Percentiles rank a stretch among this genome's conserved stretches.
Conservation (phyloP, 2,888 invertebrate genomes). For the Panopea generosa region DNA sequence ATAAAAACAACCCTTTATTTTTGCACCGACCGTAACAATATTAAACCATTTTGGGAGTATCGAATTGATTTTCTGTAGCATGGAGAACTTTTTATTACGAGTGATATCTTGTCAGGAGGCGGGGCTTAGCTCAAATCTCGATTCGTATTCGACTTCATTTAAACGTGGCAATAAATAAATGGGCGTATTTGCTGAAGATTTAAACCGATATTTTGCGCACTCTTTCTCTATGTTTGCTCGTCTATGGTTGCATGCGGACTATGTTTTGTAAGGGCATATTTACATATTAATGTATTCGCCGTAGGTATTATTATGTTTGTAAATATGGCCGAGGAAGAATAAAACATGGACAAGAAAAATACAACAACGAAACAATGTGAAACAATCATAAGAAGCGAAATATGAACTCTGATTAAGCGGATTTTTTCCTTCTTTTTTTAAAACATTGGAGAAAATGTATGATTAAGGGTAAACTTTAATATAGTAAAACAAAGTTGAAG, state of each 20-base stretch:
- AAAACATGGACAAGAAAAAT: no score
- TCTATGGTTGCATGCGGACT: background rate
- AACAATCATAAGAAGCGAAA: no score
- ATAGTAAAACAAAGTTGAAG: no score
- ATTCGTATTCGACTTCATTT: constrained; percentile 53
- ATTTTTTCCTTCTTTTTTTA: no score
- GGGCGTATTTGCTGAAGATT: constrained; percentile 39
- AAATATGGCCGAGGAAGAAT: no score
- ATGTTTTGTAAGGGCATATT: background rate
- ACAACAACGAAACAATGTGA: no score
- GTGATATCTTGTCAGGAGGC: constrained; percentile 33
- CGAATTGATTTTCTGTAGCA: constrained; percentile 41
- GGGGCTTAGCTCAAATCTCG: constrained; percentile 18
- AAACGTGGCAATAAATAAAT: constrained; percentile 39
- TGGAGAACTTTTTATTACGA: constrained; percentile 52
- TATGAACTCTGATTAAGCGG: no score
- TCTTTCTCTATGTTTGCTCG: constrained; percentile 20
- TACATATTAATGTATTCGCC: no score
- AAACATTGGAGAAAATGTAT: no score
- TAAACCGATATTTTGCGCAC: constrained; percentile 26
- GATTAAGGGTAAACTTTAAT: no score
- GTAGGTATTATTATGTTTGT: no score
- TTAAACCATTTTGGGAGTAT: constrained; percentile 53
- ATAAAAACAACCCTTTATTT: constrained; percentile 29
- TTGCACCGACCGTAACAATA: constrained; percentile 39